Evolutionary conservation across 92 coral and sea anemone genomes (phyloP), one percentile per base, ranked within the genome.

Genomic region (Muricea muricata): DNA sequence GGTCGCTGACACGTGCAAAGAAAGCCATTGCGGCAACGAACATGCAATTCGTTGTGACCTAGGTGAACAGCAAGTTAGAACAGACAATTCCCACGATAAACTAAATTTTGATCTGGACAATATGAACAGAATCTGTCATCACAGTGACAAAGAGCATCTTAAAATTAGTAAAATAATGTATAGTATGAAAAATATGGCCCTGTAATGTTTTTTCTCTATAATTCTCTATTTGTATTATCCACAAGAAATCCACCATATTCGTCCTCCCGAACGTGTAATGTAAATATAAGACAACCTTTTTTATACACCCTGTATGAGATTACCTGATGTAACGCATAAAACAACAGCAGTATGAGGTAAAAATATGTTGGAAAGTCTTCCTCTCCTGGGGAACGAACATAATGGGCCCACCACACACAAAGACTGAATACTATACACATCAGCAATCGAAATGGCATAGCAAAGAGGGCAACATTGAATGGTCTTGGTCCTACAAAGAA

Each of bases 271-370:
- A n/a, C n/a, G n/a, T n/a, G n/a, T n/a, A n/a, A n/a, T n/a, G n/a
- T n/a, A n/a, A n/a, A n/a, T n/a, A n/a, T n/a, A n/a, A n/a, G n/a
- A n/a, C n/a, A n/a, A n/a, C n/a, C n/a, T n/a, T n/a, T n/a, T n/a
- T n/a, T n/a, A n/a, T n/a, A n/a, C n/a, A n/a, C n/a, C n/a, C n/a
- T n/a, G n/a, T n/a, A n/a, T n/a, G n/a, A n/a, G n/a, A 77, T 55
- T 81, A 95, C 98, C 97, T 95, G 98, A 55, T 95, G 97, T 21
- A 89, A 67, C 28, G 96, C 98, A 93, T 95, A 95, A 28, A 87
- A 84, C 29, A 93, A 26, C 29, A 95, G 74, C 28, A 95, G 84
- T 17, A 85, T 85, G 45, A 82, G 78, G 79, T 93, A 95, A 76
- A 93, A 95, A 86, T 93, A 88, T 65, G 79, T 25, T 33, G 98